These are phyloP conservation scores for Bostrychus sinensis DNA, from an alignment of 2,113 vertebrate genomes.

Conservation along the genomic window DNA sequence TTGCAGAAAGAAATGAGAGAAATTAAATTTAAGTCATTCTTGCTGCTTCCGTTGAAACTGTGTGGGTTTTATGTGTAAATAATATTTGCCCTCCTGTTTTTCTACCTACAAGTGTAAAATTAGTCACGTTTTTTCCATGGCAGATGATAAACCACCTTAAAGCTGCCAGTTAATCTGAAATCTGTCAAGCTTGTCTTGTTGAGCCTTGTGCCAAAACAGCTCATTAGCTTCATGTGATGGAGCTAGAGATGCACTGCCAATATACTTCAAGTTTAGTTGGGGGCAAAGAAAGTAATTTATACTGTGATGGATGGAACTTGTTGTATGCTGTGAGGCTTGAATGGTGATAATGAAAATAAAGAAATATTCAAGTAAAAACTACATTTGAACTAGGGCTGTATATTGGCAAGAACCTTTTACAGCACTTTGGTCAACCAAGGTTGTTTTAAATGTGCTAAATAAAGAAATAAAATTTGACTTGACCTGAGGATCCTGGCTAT, in stretches of 20 bases:
- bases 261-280: background rate
- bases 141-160: conserved; percentile 26
- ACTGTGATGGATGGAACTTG: too few relatives aligned
- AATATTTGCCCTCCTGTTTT: background rate
- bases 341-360: too few relatives aligned
- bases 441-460: too few relatives aligned
- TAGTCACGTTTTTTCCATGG: conserved; percentile 8
- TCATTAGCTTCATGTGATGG: conserved; percentile 27
- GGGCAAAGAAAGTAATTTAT: background rate
- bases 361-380: too few relatives aligned
- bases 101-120: conserved; percentile 19
- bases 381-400: too few relatives aligned
- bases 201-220: conserved; percentile 23
- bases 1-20: background rate
- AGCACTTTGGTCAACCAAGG: too few relatives aligned
- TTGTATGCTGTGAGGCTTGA: too few relatives aligned
- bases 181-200: conserved; percentile 21
- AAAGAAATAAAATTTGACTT: too few relatives aligned
- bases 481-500: too few relatives aligned
- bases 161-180: conserved; percentile 44
- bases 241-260: conserved; percentile 1
- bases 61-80: background rate
- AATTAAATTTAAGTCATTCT: background rate
- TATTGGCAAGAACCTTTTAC: too few relatives aligned
- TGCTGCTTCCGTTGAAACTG: background rate